Conservation (phyloP, 2,888 invertebrate species). For the Pterobdella sp. region DNA sequence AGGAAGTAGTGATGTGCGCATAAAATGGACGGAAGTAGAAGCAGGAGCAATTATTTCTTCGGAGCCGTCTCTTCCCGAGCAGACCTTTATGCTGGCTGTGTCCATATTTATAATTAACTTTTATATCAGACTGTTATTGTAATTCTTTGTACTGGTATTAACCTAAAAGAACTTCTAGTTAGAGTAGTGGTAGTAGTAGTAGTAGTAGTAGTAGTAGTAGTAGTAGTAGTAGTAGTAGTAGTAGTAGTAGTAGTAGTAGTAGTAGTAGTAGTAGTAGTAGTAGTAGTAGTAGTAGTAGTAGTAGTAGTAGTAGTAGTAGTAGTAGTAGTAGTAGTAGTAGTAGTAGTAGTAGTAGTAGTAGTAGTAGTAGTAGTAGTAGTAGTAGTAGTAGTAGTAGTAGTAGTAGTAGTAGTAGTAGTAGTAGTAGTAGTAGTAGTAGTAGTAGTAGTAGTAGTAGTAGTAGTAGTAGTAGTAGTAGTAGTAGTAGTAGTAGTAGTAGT, state of each 20-base stretch:
- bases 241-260: constrained; percentile 16
- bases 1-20: not conserved
- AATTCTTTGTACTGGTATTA: too few relatives aligned
- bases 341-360: constrained; percentile 13
- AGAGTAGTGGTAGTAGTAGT: constrained; percentile 11
- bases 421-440: constrained; percentile 16
- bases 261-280: constrained; percentile 14
- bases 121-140: too few relatives aligned
- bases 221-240: constrained; percentile 15
- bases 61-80: not conserved
- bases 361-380: constrained; percentile 12
- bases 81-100: not conserved
- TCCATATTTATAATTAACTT: too few relatives aligned
- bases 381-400: constrained; percentile 17
- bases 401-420: constrained; percentile 15
- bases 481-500: not conserved
- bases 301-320: constrained; percentile 16
- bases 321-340: constrained; percentile 9
- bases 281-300: constrained; percentile 15
- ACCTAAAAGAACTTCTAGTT: not conserved
- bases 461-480: constrained; percentile 15
- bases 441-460: constrained; percentile 16
- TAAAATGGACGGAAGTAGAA: not conserved
- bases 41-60: not conserved
- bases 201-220: constrained; percentile 12